Base-by-base conservation (phyloP, 2,888 invertebrate species). In the Metalampra italica region DNA sequence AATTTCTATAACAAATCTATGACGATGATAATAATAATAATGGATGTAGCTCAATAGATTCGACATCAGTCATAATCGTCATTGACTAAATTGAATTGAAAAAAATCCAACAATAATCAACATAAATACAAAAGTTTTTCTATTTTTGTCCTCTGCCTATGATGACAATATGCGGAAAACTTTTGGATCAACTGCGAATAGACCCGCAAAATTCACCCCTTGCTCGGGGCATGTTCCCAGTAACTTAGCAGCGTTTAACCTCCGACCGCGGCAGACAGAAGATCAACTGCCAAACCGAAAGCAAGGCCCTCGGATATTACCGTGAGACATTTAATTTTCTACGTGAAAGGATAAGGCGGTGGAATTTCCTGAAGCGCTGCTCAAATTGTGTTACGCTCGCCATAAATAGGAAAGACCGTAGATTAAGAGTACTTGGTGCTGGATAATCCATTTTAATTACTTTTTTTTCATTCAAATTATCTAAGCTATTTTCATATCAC, bases 241-340 rank as follows among this genome's bases (percentile, higher is more conserved):
- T 8, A 14, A 13, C 39, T 39, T 15, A 13, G 14, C 36, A 38
- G 38, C 29, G 38, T 38, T 46, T 46, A 46, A 40, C 39, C 40
- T 39, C 46, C 30, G 14, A 29, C 46, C 39, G 29, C 42, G 42
- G 40, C 63, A 60, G 62, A 65, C 68, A 70, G 75, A 72, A 79
- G 80, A 86, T 85, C 79, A 82, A 78, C 78, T 85, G 87, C 84
- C 88, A 84, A 83, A 75, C 72, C 84, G 83, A 71, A 72, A 68
- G 62, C 68, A 65, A 70, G 64, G 64, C 68, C 70, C 69, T 66
- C 83, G 84, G 86, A 85, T 85, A 83, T 85, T 80, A 79, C 83
- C 72, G 74, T 71, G 78, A 84, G 87, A 88, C 88, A 81, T 88
- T 88, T 88, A 87, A 88, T 88, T 88, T 88, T 88, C 88, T 87